These are phyloP conservation scores for Blennius ocellaris DNA, from an alignment of 2,113 vertebrate genomes.

Conservation along the genomic window DNA sequence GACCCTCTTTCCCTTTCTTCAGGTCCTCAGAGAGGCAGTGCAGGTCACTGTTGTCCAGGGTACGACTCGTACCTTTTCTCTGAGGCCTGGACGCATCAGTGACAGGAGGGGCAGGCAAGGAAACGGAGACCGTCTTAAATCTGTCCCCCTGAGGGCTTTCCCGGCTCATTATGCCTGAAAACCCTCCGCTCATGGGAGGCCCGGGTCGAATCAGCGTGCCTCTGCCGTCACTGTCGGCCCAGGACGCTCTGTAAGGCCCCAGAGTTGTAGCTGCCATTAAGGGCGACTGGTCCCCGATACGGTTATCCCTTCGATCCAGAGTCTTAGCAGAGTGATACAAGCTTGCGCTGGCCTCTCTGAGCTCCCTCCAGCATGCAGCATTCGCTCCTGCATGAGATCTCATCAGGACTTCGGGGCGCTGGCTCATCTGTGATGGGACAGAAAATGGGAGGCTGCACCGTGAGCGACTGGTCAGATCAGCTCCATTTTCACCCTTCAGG, in stretches of 20 bases:
- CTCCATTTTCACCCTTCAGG: conserved; percentile 72
- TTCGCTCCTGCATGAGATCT: conserved; percentile 67
- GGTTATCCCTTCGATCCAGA: conserved; percentile 78
- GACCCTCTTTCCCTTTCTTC: conserved; percentile 77
- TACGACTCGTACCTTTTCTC: conserved; percentile 91
- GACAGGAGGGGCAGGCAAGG: conserved; percentile 71
- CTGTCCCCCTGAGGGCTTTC: conserved; percentile 85
- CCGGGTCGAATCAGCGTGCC: conserved; percentile 73
- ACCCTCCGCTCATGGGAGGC: conserved; percentile 64
- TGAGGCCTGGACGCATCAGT: conserved; percentile 78
- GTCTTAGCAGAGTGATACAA: conserved; percentile 82
- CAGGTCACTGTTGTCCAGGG: conserved; percentile 94
- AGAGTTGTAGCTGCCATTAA: conserved; percentile 67
- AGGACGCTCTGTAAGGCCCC: conserved; percentile 88
- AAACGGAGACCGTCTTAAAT: conserved; percentile 73
- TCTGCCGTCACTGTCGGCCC: conserved; percentile 89
- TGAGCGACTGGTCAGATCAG: conserved; percentile 65
- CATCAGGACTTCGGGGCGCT: conserved; percentile 74
- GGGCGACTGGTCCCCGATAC: conserved; percentile 75
- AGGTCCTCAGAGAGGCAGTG: conserved; percentile 84
- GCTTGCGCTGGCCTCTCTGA: conserved; percentile 69
- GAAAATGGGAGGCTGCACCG: conserved; percentile 73
- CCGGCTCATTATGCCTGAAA: conserved; percentile 65
- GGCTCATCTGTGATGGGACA: conserved; percentile 58
- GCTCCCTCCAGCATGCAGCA: conserved; percentile 67